A percentile compares a stretch with the other conserved stretches of the same genome.
Evolutionary conservation across 2,888 invertebrate species (phyloP).

Genomic region (Xestia c-nigrum): DNA sequence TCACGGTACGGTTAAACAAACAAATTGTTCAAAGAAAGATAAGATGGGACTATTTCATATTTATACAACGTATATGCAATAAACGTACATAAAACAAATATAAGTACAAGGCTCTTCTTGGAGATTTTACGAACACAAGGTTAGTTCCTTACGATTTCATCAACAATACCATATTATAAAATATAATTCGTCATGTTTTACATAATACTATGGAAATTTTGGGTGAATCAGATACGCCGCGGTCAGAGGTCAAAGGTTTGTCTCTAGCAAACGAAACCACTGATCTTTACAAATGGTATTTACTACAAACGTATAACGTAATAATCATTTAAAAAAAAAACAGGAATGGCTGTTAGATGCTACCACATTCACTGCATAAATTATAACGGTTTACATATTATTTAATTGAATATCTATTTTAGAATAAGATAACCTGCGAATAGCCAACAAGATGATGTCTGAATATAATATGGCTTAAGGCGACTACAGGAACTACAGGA

Average conservation of each 20-base stretch:
- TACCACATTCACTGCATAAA: slow-evolving; percentile 24
- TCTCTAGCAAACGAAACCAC: slow-evolving; percentile 19
- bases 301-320: slow-evolving; percentile 17
- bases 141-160: slow-evolving; percentile 47
- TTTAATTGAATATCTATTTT: slow-evolving; percentile 28
- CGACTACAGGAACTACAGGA: too few species aligned
- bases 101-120: slow-evolving; percentile 51
- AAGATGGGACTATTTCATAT: slow-evolving; percentile 56
- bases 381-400: slow-evolving; percentile 25
- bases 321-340: slow-evolving; percentile 10
- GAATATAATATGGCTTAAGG: slow-evolving; percentile 15
- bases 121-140: slow-evolving; percentile 59
- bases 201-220: slow-evolving; percentile 55
- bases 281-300: slow-evolving; percentile 32
- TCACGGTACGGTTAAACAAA: slow-evolving; percentile 44
- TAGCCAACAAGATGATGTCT: slow-evolving; percentile 7
- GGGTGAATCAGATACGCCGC: slow-evolving; percentile 42
- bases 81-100: slow-evolving; percentile 50
- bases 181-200: slow-evolving; percentile 40
- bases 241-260: slow-evolving; percentile 47
- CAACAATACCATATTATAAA: slow-evolving; percentile 21
- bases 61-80: slow-evolving; percentile 45
- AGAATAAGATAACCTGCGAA: slow-evolving; percentile 19
- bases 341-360: slow-evolving; percentile 9
- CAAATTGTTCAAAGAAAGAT: slow-evolving; percentile 54